phyloP scores from a whole-genome alignment of 2,797 vertebrate genomes.

The Semotilus atromaculatus region DNA sequence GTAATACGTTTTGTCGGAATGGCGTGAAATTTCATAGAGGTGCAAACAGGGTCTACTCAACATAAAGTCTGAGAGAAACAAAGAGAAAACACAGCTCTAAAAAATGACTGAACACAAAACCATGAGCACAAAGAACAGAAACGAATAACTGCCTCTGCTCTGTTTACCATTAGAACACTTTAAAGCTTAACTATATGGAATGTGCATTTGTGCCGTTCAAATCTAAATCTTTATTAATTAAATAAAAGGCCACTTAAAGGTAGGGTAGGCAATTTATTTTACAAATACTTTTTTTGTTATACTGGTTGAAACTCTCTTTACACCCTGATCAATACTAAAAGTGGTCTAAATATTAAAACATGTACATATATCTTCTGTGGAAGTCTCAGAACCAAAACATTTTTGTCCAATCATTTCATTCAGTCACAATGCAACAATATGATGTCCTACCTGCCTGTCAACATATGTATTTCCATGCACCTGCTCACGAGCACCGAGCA shows the following conservation, averaged over 20 bases:
- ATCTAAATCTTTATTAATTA: background rate
- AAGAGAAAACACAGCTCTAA: background rate
- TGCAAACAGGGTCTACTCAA: background rate
- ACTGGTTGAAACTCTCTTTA: no score
- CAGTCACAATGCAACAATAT: no score
- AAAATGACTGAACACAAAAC: background rate
- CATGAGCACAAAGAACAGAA: background rate
- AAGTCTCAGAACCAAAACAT: no score
- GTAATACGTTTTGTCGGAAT: background rate
- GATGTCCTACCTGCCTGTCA: no score
- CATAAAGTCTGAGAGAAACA: background rate
- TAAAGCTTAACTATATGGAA: background rate
- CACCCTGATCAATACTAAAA: no score
- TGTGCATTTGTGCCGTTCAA: background rate
- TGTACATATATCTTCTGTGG: no score
- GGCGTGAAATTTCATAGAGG: background rate
- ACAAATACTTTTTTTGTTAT: no score
- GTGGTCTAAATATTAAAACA: no score
- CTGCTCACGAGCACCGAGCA: no score
- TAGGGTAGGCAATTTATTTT: no score
- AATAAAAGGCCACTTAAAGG: background rate
- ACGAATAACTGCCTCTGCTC: background rate
- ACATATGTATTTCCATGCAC: no score
- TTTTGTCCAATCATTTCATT: no score
- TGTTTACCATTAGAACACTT: background rate